These are phyloP conservation scores for Drosophila chauvacae DNA, from an alignment of 1,140 invertebrate species.

Conservation along the genomic window DNA sequence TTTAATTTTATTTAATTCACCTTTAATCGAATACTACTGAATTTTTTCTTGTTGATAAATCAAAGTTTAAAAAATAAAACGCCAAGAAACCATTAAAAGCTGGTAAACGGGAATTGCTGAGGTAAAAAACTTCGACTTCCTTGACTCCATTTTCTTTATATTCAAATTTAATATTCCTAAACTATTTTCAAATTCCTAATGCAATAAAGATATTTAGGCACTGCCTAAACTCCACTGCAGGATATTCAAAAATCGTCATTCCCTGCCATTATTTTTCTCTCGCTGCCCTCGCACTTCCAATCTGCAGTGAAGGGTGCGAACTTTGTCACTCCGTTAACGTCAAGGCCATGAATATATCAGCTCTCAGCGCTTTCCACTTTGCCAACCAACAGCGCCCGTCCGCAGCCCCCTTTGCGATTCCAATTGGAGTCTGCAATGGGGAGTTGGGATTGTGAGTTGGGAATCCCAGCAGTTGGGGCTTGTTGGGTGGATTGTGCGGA, in stretches of 20 bases:
- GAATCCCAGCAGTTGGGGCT: constrained; percentile 36
- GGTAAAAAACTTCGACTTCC: too few species aligned
- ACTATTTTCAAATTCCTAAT: not conserved
- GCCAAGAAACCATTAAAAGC: too few species aligned
- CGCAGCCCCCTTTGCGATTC: constrained; percentile 5
- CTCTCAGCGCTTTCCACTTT: constrained; percentile 27
- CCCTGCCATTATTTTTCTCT: constrained; percentile 12
- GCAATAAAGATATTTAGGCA: too few species aligned
- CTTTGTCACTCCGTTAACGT: constrained; percentile 81
- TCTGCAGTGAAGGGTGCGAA: constrained; percentile 73
- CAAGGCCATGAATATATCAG: constrained; percentile 79
- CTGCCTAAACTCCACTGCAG: not conserved
- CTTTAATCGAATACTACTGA: too few species aligned
- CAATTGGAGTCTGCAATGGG: constrained; percentile 45
- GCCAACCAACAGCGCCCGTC: constrained; percentile 19
- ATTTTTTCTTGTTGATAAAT: too few species aligned
- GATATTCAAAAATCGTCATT: not conserved
- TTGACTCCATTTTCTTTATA: too few species aligned
- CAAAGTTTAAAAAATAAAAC: too few species aligned
- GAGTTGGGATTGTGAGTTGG: constrained; percentile 25
- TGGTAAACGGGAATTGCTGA: too few species aligned
- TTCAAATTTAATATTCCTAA: not conserved
- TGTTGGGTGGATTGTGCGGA: constrained; percentile 38
- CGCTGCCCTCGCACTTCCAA: constrained; percentile 11
- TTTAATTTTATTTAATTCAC: too few species aligned